Percentiles rank a stretch among this genome's conserved stretches.
Conservation (phyloP, 2,888 invertebrate species). For the Diplolepis rosae region DNA sequence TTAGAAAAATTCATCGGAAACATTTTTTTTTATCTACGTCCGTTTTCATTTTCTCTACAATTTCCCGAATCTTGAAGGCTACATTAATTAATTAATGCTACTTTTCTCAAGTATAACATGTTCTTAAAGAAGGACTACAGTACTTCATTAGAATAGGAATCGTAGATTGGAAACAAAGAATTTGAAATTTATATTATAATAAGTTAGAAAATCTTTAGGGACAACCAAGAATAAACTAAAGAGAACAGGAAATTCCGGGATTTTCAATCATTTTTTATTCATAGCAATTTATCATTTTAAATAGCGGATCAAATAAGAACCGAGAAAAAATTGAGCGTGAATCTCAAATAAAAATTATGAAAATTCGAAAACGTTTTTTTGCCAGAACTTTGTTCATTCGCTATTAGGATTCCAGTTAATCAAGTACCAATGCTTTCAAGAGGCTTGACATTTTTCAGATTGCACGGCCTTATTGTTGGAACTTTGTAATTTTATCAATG, state of each 20-base stretch:
- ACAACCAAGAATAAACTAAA: background rate
- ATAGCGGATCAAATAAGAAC: background rate
- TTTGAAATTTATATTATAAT: background rate
- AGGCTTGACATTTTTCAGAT: background rate
- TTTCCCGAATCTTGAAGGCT: too few relatives aligned
- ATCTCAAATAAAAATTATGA: background rate
- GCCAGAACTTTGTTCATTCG: background rate
- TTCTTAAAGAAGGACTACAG: background rate
- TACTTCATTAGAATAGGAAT: background rate
- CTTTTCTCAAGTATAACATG: too few relatives aligned
- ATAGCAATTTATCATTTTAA: background rate
- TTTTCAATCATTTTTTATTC: background rate
- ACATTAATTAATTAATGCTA: too few relatives aligned
- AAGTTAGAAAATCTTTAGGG: background rate
- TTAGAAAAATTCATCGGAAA: too few relatives aligned
- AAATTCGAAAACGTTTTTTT: background rate
- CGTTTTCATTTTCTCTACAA: too few relatives aligned
- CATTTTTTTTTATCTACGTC: too few relatives aligned
- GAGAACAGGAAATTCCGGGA: background rate
- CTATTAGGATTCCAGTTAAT: background rate
- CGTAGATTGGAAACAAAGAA: background rate
- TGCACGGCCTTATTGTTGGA: conserved; percentile 2
- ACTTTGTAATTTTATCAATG: background rate
- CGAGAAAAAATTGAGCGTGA: background rate
- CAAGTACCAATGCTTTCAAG: background rate